A percentile compares a stretch with the other conserved stretches of the same genome.
Conservation (phyloP, 1,140 invertebrate genomes). For the Drosophila jambulina region DNA sequence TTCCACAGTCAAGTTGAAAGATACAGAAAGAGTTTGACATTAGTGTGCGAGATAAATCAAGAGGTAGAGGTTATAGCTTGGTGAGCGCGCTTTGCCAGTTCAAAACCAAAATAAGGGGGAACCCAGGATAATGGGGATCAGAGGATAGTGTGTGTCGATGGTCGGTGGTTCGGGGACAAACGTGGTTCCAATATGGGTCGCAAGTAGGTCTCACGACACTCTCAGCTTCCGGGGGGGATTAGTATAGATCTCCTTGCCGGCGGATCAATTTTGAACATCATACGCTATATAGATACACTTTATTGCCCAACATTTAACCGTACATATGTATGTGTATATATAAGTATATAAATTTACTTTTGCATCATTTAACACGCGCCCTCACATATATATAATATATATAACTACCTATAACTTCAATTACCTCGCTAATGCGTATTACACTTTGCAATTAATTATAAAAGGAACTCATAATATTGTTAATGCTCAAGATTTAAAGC, state of each 20-base stretch:
- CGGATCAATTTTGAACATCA: constrained; percentile 49
- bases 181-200: constrained; percentile 20
- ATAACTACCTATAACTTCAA: constrained; percentile 66
- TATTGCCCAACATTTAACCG: constrained; percentile 79
- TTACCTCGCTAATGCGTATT: constrained; percentile 67
- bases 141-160: constrained; percentile 21
- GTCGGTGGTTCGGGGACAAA: constrained; percentile 15
- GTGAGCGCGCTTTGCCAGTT: constrained; percentile 34
- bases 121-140: constrained; percentile 1
- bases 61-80: constrained; percentile 23
- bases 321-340: constrained; percentile 53
- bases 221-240: constrained; percentile 8
- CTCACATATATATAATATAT: constrained; percentile 28
- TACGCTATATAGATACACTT: constrained; percentile 60
- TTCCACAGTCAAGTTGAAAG: constrained; percentile 78
- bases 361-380: constrained; percentile 51
- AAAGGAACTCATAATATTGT: constrained; percentile 74
- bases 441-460: constrained; percentile 55
- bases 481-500: constrained; percentile 82
- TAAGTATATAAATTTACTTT: constrained; percentile 58
- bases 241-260: constrained; percentile 50
- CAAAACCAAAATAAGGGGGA: constrained; percentile 23
- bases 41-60: constrained; percentile 70
- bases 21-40: constrained; percentile 82
- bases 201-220: constrained; percentile 33